Percentiles rank a stretch among this genome's conserved stretches.
Evolutionary conservation across 23 tunicate genomes (phyloP).

Genomic region (Phallusia fumigata): DNA sequence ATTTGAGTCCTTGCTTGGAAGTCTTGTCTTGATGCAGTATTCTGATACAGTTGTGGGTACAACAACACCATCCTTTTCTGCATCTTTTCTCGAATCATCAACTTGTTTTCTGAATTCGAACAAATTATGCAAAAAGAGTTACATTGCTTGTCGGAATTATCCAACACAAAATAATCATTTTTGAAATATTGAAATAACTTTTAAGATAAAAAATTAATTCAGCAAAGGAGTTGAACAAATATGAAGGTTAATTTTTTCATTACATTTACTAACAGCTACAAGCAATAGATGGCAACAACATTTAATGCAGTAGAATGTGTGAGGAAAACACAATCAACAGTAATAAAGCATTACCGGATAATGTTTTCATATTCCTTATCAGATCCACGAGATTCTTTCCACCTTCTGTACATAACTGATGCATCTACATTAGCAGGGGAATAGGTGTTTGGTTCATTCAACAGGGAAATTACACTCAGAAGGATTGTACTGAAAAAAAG

Average conservation of each 20-base stretch:
- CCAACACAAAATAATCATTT: too few species aligned
- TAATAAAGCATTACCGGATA: constrained; percentile 48
- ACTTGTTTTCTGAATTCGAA: constrained; percentile 67
- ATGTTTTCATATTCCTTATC: constrained; percentile 95
- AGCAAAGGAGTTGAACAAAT: too few species aligned
- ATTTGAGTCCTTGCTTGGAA: constrained; percentile 83
- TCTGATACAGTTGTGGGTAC: constrained; percentile 94
- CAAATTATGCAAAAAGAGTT: not conserved
- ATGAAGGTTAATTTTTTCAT: too few species aligned
- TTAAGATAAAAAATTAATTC: too few species aligned
- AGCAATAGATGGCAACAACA: too few species aligned
- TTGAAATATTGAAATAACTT: too few species aligned
- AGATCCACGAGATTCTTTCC: constrained; percentile 92
- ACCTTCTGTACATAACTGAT: constrained; percentile 92
- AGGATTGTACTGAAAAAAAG: constrained; percentile 65
- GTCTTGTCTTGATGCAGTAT: constrained; percentile 84
- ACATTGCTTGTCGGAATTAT: too few species aligned
- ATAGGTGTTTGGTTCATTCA: constrained; percentile 96
- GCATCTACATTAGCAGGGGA: constrained; percentile 99
- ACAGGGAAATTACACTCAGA: constrained; percentile 89
- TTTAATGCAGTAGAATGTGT: too few species aligned
- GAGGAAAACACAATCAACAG: too few species aligned
- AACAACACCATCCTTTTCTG: constrained; percentile 77
- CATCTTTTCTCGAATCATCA: constrained; percentile 86
- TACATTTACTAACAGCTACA: too few species aligned